phyloP scores from a whole-genome alignment of 1,140 invertebrate species.

The Euglossa dilemma region DNA sequence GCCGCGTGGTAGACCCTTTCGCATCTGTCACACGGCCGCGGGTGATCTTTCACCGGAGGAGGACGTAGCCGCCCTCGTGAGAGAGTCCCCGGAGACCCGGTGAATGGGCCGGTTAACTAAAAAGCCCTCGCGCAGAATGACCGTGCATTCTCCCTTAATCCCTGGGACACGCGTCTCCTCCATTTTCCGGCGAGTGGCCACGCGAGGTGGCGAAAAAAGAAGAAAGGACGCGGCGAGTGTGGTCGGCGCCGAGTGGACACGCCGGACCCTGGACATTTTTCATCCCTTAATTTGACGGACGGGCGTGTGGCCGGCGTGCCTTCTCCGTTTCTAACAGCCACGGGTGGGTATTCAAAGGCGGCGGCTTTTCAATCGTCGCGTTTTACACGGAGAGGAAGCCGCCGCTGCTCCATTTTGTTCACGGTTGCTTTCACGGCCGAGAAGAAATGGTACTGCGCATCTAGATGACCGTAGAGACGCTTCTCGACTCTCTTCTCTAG shows the following conservation, averaged over 20 bases:
- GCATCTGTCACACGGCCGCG: slow-evolving; percentile 72
- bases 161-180: slow-evolving; percentile 61
- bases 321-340: not conserved
- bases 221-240: slow-evolving; percentile 12
- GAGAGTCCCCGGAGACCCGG: slow-evolving; percentile 32
- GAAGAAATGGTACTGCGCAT: not conserved
- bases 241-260: slow-evolving; percentile 63
- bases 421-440: not conserved
- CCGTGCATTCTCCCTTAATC: slow-evolving; percentile 72
- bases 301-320: slow-evolving; percentile 54
- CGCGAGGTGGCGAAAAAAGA: slow-evolving; percentile 43
- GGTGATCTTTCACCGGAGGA: slow-evolving; percentile 41
- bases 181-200: slow-evolving; percentile 30
- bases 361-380: slow-evolving; percentile 8
- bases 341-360: not conserved
- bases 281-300: slow-evolving; percentile 75
- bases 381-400: slow-evolving; percentile 18
- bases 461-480: no score
- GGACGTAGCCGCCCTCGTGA: slow-evolving; percentile 43
- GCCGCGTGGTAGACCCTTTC: slow-evolving; percentile 70
- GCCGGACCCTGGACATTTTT: slow-evolving; percentile 72
- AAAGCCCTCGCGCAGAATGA: slow-evolving; percentile 65
- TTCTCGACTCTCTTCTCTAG: no score
- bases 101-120: slow-evolving; percentile 58
- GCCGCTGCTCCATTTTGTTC: slow-evolving; percentile 7